Conservation (phyloP, 2,888 invertebrate genomes). For the Perithous albicinctus region DNA sequence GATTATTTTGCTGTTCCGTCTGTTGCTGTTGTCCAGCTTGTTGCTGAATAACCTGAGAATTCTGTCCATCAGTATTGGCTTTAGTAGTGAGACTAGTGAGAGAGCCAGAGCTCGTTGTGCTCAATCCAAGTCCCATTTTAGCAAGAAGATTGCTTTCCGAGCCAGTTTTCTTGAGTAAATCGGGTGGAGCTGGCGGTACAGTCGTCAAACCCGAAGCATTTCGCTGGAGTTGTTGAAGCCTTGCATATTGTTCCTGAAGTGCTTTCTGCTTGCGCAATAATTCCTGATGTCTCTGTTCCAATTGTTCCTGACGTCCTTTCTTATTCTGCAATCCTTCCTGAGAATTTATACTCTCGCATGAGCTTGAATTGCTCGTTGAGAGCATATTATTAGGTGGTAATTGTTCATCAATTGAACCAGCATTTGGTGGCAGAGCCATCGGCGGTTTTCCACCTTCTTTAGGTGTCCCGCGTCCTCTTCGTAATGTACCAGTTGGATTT, state of each 20-base stretch:
- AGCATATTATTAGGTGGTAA: slow-evolving; percentile 80
- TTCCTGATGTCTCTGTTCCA: slow-evolving; percentile 96
- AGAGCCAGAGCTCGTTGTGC: slow-evolving; percentile 87
- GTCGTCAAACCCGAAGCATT: slow-evolving; percentile 88
- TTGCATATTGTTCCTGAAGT: slow-evolving; percentile 95
- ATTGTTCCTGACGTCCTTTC: slow-evolving; percentile 89
- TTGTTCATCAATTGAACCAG: slow-evolving; percentile 47
- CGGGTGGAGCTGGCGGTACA: slow-evolving; percentile 88
- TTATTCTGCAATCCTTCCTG: slow-evolving; percentile 88
- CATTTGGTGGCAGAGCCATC: slow-evolving; percentile 78
- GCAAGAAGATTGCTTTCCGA: slow-evolving; percentile 94
- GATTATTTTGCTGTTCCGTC: slow-evolving; percentile 26
- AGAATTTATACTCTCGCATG: slow-evolving; percentile 91
- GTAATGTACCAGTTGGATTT: slow-evolving; percentile 84
- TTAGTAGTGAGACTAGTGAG: slow-evolving; percentile 87
- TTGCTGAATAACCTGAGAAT: slow-evolving; percentile 65
- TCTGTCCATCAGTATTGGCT: slow-evolving; percentile 63
- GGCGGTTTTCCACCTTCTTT: slow-evolving; percentile 80
- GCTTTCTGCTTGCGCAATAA: slow-evolving; percentile 94
- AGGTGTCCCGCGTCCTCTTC: slow-evolving; percentile 82
- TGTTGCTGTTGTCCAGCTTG: slow-evolving; percentile 63
- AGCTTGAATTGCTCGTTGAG: slow-evolving; percentile 89
- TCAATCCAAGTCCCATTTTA: slow-evolving; percentile 91
- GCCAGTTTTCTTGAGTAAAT: slow-evolving; percentile 92
- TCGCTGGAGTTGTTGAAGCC: slow-evolving; percentile 94